Base-by-base conservation (phyloP, 2,888 invertebrate species). In the Nomada hirtipes region DNA sequence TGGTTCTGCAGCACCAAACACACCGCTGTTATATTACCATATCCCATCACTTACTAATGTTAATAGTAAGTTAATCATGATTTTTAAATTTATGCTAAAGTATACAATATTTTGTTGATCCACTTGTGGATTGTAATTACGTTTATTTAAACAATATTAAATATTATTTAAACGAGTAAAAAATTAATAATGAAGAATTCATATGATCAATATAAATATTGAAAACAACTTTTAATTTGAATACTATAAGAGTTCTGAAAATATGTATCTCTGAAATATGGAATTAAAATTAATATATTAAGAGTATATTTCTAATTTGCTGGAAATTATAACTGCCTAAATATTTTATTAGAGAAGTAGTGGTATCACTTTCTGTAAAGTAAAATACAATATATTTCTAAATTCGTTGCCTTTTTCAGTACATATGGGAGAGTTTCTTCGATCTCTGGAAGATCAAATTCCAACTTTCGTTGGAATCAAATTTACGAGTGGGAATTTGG, bases 11-110 rank as follows among this genome's bases (percentile, higher is more conserved):
- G 98, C 97, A 0, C 96, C 97, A 0, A 96, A 95, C 9, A 95
- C 96, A 0, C 98, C 98, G 0, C 95, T 98, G 60, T 94, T 97
- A 44, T 98, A 98, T 91, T 98, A 98, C 91, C 98, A 98, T 91
- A 97, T 97, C 87, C 98, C 98, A 0, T 94, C 94, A 81, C 95
- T 96, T 93, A 96, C 96, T 57, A 96, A 95, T 78, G 96, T 98
- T 36, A 95, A 96, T 85, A 94, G 98, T 98, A 94, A 96, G 96
- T 95, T 13, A 10, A 20, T 9, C 11, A 36, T 11, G 42, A 42
- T 3, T 10, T 23, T 55, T 29, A 53, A 42, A 15, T 15, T 13
- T 23, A 55, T 20, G 2, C 3, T 42, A 60, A 23, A 13, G 9
- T 10, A 26, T 64, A 26, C 26, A 57, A 20, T 23, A 11, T 15